A percentile compares a stretch with the other conserved stretches of the same genome.
Conservation (phyloP, 2,113 vertebrate genomes). For the Sula dactylatra region DNA sequence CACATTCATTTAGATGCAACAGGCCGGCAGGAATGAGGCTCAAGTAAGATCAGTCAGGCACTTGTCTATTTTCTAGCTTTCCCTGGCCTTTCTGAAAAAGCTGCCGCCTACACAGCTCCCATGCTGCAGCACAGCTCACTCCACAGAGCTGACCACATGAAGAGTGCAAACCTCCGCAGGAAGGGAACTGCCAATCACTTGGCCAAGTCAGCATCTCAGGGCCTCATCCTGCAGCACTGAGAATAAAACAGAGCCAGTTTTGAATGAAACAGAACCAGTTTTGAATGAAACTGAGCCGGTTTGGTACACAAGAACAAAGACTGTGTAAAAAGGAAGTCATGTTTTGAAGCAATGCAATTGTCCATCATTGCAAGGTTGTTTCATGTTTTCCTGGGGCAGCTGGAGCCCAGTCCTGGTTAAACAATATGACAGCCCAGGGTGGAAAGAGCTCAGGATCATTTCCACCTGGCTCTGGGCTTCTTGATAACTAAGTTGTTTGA, state of each 20-base stretch:
- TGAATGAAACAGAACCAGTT: background rate
- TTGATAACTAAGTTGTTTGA: background rate
- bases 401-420: background rate
- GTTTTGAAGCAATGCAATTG: background rate
- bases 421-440: background rate
- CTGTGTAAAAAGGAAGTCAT: background rate
- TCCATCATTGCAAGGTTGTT: background rate
- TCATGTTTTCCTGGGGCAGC: background rate
- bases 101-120: background rate
- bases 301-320: background rate
- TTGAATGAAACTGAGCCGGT: too few relatives aligned
- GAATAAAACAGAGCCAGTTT: background rate
- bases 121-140: background rate
- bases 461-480: background rate
- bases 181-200: background rate
- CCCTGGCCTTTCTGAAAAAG: background rate
- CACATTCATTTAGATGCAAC: background rate
- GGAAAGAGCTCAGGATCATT: background rate
- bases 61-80: background rate
- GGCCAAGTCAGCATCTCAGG: background rate
- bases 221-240: background rate
- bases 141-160: background rate
- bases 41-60: background rate
- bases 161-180: background rate
- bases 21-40: background rate